Percentiles rank a stretch among this genome's conserved stretches.
These are phyloP conservation scores for Glaucidium brasilianum DNA, from an alignment of 2,113 vertebrate species.

Conservation along the genomic window DNA sequence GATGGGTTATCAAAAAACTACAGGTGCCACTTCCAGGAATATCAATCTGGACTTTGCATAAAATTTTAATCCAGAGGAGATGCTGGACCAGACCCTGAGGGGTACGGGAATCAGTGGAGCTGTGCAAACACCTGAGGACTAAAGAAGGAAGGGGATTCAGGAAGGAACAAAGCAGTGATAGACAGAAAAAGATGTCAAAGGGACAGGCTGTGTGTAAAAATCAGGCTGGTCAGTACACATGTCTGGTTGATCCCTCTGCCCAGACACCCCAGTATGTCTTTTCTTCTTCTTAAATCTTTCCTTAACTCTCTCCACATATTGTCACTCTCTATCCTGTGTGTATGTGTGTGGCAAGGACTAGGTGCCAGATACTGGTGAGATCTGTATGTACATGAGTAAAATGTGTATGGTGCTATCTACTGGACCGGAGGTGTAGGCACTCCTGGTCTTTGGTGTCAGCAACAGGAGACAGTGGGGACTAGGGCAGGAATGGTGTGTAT, in stretches of 20 bases:
- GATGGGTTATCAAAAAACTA: background rate
- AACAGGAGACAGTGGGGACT: background rate
- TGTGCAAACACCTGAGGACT: background rate
- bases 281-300: background rate
- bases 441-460: background rate
- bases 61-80: background rate
- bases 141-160: background rate
- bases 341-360: background rate
- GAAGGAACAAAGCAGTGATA: background rate
- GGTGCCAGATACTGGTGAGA: background rate
- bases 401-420: too few species aligned
- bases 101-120: background rate
- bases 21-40: background rate
- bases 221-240: accelerated
- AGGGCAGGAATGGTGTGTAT: background rate
- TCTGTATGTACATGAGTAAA: background rate
- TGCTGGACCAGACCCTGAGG: accelerated
- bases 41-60: background rate
- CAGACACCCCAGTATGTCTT: background rate
- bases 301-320: background rate
- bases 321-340: background rate
- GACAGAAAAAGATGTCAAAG: background rate
- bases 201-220: background rate
- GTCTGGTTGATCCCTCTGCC: background rate
- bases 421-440: background rate